Percentiles rank a stretch among this genome's conserved stretches.
Conservation (phyloP, 2,888 invertebrate species). For the Prenolepis imparis region DNA sequence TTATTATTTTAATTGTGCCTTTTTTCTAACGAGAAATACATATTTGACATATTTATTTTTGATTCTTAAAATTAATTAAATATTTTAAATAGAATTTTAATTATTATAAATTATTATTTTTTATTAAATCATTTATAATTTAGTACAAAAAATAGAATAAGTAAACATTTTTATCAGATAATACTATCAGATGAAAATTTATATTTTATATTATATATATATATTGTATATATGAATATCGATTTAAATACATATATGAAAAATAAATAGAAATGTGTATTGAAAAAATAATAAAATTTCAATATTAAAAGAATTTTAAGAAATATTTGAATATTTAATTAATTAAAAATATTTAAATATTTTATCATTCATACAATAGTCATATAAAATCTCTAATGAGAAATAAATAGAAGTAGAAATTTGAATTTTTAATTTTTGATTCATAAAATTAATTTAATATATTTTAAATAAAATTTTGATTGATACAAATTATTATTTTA, state of each 20-base stretch:
- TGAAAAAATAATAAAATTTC: background rate
- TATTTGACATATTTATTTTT: background rate
- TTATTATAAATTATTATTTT: background rate
- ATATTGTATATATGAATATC: background rate
- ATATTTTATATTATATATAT: background rate
- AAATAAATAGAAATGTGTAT: background rate
- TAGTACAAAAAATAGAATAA: background rate
- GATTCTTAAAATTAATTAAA: background rate
- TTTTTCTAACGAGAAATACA: background rate
- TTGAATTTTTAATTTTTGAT: background rate
- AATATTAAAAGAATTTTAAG: background rate
- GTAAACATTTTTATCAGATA: background rate
- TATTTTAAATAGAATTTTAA: slow-evolving; percentile 1
- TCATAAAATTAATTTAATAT: background rate
- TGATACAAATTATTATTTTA: background rate
- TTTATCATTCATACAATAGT: background rate
- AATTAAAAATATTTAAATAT: background rate
- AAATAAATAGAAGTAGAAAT: background rate
- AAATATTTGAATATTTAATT: background rate
- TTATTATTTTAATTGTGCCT: no score
- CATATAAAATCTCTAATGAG: background rate
- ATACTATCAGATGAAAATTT: background rate
- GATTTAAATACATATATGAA: background rate
- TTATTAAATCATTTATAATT: background rate
- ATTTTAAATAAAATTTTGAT: background rate